phyloP scores from a whole-genome alignment of 2,113 vertebrate species.

The Macroglossus sobrinus region DNA sequence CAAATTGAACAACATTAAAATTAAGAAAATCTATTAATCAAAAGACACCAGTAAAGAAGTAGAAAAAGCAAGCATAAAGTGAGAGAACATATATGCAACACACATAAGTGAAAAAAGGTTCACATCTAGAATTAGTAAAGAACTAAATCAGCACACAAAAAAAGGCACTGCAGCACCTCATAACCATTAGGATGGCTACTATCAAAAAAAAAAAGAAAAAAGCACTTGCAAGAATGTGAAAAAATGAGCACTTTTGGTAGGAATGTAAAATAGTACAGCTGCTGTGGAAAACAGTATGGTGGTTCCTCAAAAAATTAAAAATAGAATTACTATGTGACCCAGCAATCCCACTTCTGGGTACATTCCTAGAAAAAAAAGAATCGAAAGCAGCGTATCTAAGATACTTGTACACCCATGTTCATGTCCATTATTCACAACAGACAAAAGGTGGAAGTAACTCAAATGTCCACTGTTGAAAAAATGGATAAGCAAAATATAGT shows the following conservation, averaged over 20 bases:
- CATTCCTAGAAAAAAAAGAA: neutral
- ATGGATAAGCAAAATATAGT: neutral
- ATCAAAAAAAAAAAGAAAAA: neutral
- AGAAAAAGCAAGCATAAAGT: neutral
- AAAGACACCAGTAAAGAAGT: neutral
- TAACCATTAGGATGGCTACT: neutral
- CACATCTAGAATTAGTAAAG: neutral
- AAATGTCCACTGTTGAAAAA: neutral
- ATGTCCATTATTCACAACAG: neutral
- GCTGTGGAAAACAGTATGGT: neutral
- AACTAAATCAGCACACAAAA: neutral
- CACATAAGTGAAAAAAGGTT: neutral
- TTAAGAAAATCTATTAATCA: neutral
- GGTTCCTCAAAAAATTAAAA: neutral
- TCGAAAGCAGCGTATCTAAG: neutral
- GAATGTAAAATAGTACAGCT: neutral
- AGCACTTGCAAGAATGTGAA: neutral
- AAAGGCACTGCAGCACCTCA: neutral
- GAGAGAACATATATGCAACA: neutral
- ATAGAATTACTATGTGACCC: neutral
- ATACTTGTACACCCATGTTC: neutral
- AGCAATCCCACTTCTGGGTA: too few species aligned
- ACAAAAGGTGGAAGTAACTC: neutral
- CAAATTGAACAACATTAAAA: neutral
- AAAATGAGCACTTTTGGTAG: neutral